Base-by-base conservation (phyloP, 2,113 vertebrate genomes). In the Eubucco bourcierii region DNA sequence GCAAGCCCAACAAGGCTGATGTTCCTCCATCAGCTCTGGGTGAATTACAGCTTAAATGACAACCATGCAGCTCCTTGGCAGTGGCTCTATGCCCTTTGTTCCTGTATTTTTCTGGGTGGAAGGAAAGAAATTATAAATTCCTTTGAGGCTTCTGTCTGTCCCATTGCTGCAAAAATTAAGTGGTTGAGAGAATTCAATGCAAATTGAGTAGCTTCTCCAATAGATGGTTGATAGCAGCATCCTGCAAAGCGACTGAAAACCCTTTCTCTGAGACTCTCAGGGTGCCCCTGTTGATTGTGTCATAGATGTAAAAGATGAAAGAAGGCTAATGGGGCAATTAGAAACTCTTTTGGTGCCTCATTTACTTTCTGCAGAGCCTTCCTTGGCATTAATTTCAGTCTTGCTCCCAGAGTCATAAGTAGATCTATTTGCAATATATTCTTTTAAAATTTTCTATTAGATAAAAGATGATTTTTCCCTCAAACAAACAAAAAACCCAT, bases 31-130 rank as follows among this genome's bases (percentile, higher is more conserved):
- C 0, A 1, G 29, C 91, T 73, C 65, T 50, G 84, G 55, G 75
- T 96, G 95, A 97, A 82, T 97, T 96, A 90, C 88, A 80, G 75
- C 87, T 91, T 39, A 91, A 75, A 60, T 91, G 94, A 96, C 89
- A 94, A 89, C 53, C 3, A 2, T 72, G 52, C 50, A 47, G 16
- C 46, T 83, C 61, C 59, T 93, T 94, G 95, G 92, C 94, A 92
- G 68, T 34, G 71, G 14, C 65, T 87, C 87, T 27, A 7, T 80
- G 80, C 78, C 80, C 68, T 89, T 91, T 8, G 0, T 73, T 82
- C 75, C 47, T 72, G 19, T n/a, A 14, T 65, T 81, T 80, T 63
- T 84, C 82, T 80, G 84, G n/a, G 39, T 84, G 70, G 83, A 76
- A 85, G 41, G 31, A 63, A 61, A 80, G 75, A 59, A 86, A 80